Base-by-base conservation (phyloP, 2,113 vertebrate genomes). In the Percina caprodes region DNA sequence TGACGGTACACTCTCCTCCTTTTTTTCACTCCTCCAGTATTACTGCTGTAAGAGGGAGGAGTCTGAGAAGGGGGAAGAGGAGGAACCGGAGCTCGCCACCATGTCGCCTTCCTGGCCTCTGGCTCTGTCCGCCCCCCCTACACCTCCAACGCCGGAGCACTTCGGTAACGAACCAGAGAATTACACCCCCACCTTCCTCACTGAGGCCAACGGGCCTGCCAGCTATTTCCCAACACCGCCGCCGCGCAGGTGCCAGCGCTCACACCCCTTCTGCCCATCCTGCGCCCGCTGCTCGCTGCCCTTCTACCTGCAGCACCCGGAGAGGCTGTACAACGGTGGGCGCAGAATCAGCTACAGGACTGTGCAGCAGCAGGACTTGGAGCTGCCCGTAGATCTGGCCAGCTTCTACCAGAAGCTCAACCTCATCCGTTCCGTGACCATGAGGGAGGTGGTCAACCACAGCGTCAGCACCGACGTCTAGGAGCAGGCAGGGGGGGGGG, bases 31-130 rank as follows among this genome's bases (percentile, higher is more conserved):
- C 5, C 58, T 52, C 6, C 88, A 99, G 98, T 99, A 99, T 88
- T 98, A 99, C 93, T 99, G 98, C 94, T 99, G 98, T 93, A 95
- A 92, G 89, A 96, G 94, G 91, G 97, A 97, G 87, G 97, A 96
- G 84, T 95, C 96, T 0, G 97, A 92, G 83, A 94, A 94, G 91
- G 92, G 96, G 93, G 97, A 96, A 81, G 97, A 97, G 88, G 96
- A 98, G 89, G 96, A 99, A 89, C 96, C 97, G 0, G 97, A 97
- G 87, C 95, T 97, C 14, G 93, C 94, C 10, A 87, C 96, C 1
- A 95, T 95, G 89, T 94, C 88, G 3, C 90, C 92, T 0, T 84
- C 75, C 62, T 87, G 74, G 95, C 93, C 97, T 94, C 84, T 92
- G 79, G 87, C 0, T 96, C 97, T 7, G 93, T 94, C 66, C 79